Conservation (phyloP, 1,140 invertebrate genomes). For the Drosophila melanica region DNA sequence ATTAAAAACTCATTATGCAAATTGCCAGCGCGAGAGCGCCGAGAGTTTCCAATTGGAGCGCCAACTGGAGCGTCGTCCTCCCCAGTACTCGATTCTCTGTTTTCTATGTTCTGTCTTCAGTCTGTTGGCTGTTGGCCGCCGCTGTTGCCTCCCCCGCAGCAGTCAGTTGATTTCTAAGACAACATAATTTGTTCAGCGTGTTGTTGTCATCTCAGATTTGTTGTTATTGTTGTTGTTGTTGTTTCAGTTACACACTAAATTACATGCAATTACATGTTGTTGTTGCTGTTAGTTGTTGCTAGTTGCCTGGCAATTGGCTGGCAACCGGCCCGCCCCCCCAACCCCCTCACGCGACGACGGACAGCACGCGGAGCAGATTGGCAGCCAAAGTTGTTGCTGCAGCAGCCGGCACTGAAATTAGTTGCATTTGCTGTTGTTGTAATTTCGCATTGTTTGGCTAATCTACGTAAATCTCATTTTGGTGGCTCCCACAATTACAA, state of each 20-base stretch:
- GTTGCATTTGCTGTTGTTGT: constrained; percentile 62
- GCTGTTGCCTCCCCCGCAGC: constrained; percentile 25
- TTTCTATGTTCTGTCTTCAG: too few species aligned
- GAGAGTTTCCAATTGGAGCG: constrained; percentile 19
- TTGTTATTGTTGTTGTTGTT: constrained; percentile 53
- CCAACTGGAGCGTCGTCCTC: not conserved
- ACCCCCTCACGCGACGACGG: constrained; percentile 11
- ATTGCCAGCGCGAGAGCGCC: constrained; percentile 51
- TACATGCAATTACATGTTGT: constrained; percentile 77
- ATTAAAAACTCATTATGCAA: constrained; percentile 83
- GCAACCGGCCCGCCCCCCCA: not conserved
- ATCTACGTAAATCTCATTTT: constrained; percentile 78
- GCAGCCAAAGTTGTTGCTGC: constrained; percentile 48
- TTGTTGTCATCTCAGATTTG: constrained; percentile 69
- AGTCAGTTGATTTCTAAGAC: constrained; percentile 62
- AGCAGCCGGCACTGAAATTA: constrained; percentile 59
- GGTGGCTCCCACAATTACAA: constrained; percentile 77
- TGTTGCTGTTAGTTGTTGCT: constrained; percentile 29
- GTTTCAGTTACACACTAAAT: constrained; percentile 80
- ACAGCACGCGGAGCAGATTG: constrained; percentile 58
- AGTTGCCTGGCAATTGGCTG: constrained; percentile 44
- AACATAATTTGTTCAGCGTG: constrained; percentile 78
- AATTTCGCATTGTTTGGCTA: constrained; percentile 82
- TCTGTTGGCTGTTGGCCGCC: not conserved
- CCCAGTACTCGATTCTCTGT: not conserved